Evolutionary conservation across 1,140 invertebrate species (phyloP), one percentile per base, ranked within the genome.

Genomic region (Magallana ariakensis): DNA sequence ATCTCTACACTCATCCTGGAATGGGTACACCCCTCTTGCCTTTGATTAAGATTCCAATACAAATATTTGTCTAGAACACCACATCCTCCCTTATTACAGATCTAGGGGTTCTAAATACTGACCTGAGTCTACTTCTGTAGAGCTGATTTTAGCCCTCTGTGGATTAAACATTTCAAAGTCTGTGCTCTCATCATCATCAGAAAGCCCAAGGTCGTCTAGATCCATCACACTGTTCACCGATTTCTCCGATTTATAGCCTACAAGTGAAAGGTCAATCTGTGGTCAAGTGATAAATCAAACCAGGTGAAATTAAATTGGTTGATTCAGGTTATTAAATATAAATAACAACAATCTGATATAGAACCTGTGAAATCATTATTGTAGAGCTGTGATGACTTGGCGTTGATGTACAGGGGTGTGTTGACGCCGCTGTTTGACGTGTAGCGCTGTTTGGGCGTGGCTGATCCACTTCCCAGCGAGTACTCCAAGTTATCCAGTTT

Each of bases 81-180:
- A 46, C 33, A 46, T 46, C 33, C 33, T 46, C 33, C 33, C 33
- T 4, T 5, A 0, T 46, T 46, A 46, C 0, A 46, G 33, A 46
- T 46, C 33, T 46, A 46, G 33, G 33, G 5, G 33, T 46, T 46
- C 33, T 46, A 13, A 10, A 22, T 75, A 75, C 66, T 33, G 3
- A 75, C 66, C 66, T 26, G 66, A 75, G 66, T 75, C 66, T 3
- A 75, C 22, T 75, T 26, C 19, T 11, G 66, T 75, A 13, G 66
- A 75, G 66, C 66, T 75, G 22, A 75, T 75, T 4, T 75, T 19
- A 7, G 22, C 66, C 15, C 10, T 82, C 19, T 82, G 46, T n/a
- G 80, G 80, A 54, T 82, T 82, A 82, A 82, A 82, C 80, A 82
- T 82, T 54, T 82, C 80, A 82, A 82, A 82, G 16, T 82, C 80